These are phyloP conservation scores for Eudasyphora cyanicolor DNA, from an alignment of 2,888 invertebrate genomes.

Conservation along the genomic window DNA sequence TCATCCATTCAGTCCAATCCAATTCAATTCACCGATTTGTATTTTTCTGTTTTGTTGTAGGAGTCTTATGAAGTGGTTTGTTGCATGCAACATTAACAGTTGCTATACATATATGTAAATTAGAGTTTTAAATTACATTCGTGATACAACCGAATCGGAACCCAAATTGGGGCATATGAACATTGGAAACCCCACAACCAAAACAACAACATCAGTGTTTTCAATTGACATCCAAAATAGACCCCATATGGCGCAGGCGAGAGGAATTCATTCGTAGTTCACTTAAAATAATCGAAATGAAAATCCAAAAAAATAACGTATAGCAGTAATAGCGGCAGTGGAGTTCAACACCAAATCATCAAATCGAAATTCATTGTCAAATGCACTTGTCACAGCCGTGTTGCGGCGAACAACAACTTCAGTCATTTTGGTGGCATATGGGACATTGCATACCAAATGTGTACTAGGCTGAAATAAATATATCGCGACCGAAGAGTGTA, in stretches of 20 bases:
- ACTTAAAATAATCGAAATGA: conserved; percentile 27
- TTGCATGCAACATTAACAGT: conserved; percentile 59
- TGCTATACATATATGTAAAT: conserved; percentile 43
- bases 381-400: conserved; percentile 51
- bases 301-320: background rate
- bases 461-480: no score
- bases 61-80: no score
- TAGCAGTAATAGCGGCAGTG: conserved; percentile 22
- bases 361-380: conserved; percentile 59
- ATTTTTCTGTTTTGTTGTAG: background rate
- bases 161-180: conserved; percentile 46
- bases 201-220: background rate
- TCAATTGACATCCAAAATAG: conserved; percentile 44
- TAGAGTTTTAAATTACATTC: conserved; percentile 61
- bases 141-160: conserved; percentile 53
- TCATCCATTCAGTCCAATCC: background rate
- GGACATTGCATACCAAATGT: background rate
- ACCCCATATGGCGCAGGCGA: conserved; percentile 57
- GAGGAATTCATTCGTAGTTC: background rate
- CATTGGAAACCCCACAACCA: conserved; percentile 24
- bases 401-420: conserved; percentile 15
- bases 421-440: background rate
- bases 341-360: conserved; percentile 35
- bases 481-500: no score
- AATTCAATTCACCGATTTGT: background rate